Evolutionary conservation across 2,113 vertebrate species (phyloP).

Genomic region (Albula glossodonta): DNA sequence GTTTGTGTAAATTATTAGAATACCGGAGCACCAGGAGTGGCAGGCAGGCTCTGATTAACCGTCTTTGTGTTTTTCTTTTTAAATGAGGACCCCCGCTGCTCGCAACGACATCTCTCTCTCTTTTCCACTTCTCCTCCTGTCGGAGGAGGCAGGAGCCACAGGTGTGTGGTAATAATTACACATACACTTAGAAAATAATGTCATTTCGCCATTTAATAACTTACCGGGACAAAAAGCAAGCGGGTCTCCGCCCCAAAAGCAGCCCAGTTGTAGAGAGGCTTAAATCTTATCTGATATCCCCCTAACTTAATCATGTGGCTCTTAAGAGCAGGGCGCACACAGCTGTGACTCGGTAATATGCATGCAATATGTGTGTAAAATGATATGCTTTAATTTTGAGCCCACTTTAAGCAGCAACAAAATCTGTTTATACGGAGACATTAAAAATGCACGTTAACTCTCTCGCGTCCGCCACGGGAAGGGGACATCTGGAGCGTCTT

Average conservation of each 20-base stretch:
- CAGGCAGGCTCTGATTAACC: constrained; percentile 74
- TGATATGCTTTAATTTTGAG: constrained; percentile 97
- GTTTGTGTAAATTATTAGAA: constrained; percentile 70
- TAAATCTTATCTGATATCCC: constrained; percentile 92
- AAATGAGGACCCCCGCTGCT: constrained; percentile 72
- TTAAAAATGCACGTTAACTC: constrained; percentile 83
- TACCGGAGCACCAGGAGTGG: constrained; percentile 69
- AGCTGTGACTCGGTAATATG: constrained; percentile 98
- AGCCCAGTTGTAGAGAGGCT: constrained; percentile 78
- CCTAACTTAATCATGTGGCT: constrained; percentile 99
- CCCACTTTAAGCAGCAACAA: constrained; percentile 96
- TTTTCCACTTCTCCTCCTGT: constrained; percentile 53
- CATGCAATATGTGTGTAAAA: constrained; percentile 98
- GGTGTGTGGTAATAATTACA: constrained; percentile 97
- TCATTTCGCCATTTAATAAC: constrained; percentile 97
- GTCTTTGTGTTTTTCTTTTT: constrained; percentile 37
- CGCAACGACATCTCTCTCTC: constrained; percentile 62
- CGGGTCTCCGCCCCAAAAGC: constrained; percentile 66
- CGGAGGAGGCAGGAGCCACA: constrained; percentile 83
- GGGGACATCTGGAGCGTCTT: constrained; percentile 67
- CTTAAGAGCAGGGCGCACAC: constrained; percentile 95
- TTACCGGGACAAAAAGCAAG: constrained; percentile 96
- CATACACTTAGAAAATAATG: constrained; percentile 91
- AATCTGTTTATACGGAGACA: constrained; percentile 93
- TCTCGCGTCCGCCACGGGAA: constrained; percentile 58